A percentile compares a stretch with the other conserved stretches of the same genome.
Conservation (phyloP, 2,888 invertebrate species). For the Deilephila porcellus region DNA sequence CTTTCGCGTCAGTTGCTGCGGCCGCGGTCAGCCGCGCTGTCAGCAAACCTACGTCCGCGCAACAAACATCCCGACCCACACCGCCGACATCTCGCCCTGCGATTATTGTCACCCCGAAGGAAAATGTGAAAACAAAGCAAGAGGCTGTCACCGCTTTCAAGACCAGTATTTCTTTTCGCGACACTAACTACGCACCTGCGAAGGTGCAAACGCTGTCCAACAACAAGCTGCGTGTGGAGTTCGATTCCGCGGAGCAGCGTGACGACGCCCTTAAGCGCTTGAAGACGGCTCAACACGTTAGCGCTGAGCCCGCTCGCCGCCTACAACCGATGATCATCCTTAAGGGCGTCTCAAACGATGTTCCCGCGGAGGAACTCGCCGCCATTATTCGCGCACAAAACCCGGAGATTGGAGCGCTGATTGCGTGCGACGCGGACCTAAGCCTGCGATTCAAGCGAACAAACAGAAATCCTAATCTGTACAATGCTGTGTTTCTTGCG, state of each 20-base stretch:
- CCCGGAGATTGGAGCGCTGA: not conserved
- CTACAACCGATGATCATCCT: constrained; percentile 34
- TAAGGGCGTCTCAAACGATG: constrained; percentile 30
- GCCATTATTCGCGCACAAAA: constrained; percentile 1
- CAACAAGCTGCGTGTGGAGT: constrained; percentile 30
- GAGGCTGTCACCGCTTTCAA: not conserved
- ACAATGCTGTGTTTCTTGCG: constrained; percentile 32
- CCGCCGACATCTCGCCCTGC: constrained; percentile 22
- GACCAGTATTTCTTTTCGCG: constrained; percentile 8
- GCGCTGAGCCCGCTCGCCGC: constrained; percentile 27
- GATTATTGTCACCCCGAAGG: constrained; percentile 34
- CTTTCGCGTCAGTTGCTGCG: no score
- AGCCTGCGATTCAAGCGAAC: not conserved
- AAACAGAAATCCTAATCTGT: constrained; percentile 26
- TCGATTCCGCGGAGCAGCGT: constrained; percentile 18
- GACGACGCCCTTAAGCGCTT: constrained; percentile 15
- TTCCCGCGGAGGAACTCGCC: constrained; percentile 6
- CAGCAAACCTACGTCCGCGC: no score
- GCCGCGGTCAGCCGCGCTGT: no score
- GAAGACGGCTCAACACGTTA: not conserved
- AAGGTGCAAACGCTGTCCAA: constrained; percentile 9
- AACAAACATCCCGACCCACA: not conserved
- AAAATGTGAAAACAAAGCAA: constrained; percentile 7
- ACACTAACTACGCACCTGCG: not conserved
- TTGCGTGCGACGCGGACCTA: not conserved